Evolutionary conservation across 2,113 vertebrate genomes (phyloP).

Genomic region (Poecilia latipinna): DNA sequence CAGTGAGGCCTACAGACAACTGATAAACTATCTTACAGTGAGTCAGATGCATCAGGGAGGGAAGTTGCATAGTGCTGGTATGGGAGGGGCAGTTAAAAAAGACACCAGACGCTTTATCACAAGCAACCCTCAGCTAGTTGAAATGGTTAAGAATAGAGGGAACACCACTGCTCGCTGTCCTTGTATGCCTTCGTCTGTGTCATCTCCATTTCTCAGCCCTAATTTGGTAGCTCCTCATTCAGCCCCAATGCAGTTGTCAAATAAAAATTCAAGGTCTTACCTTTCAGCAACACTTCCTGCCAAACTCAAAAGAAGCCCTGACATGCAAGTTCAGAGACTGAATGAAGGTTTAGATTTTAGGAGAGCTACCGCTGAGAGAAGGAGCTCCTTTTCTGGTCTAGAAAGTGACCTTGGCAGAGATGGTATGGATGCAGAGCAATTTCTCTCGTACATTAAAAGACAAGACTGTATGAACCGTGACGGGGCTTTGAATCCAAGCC

Average conservation of each 20-base stretch:
- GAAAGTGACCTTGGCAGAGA: conserved; percentile 68
- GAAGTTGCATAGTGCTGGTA: conserved; percentile 74
- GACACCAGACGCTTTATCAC: conserved; percentile 75
- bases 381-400: conserved; percentile 76
- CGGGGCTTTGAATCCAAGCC: conserved; percentile 23
- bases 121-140: conserved; percentile 74
- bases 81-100: conserved; percentile 76
- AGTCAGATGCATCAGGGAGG: conserved; percentile 82
- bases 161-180: conserved; percentile 68
- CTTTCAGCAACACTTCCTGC: conserved; percentile 80
- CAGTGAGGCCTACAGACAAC: conserved; percentile 77
- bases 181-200: conserved; percentile 72
- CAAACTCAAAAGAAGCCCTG: conserved; percentile 78
- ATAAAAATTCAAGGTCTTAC: conserved; percentile 57
- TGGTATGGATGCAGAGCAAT: conserved; percentile 63
- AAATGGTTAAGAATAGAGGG: conserved; percentile 73
- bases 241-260: conserved; percentile 45
- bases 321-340: conserved; percentile 64
- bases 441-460: conserved; percentile 64
- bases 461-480: conserved; percentile 49
- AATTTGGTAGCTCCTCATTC: conserved; percentile 50
- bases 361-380: conserved; percentile 56
- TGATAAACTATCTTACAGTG: conserved; percentile 80
- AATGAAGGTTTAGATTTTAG: conserved; percentile 61
- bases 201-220: conserved; percentile 69